phyloP scores from a whole-genome alignment of 2,797 vertebrate genomes.

The Botia almorhae region DNA sequence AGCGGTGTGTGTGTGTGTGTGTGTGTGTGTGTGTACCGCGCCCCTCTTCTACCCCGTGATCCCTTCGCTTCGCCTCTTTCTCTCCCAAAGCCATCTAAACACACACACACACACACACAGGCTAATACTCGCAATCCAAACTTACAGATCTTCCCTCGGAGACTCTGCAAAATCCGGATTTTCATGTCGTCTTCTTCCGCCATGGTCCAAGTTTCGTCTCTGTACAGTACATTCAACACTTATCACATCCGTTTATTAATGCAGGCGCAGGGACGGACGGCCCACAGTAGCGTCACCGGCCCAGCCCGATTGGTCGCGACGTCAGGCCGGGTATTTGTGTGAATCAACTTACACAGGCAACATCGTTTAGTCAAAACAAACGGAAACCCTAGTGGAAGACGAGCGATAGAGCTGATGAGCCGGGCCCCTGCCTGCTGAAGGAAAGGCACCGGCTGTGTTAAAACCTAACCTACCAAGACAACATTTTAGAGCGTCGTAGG shows the following conservation, averaged over 20 bases:
- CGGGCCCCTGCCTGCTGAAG: background rate
- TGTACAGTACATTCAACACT: slow-evolving; percentile 74
- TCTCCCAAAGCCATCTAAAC: slow-evolving; percentile 36
- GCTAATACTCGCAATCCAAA: slow-evolving; percentile 51
- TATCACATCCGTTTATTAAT: slow-evolving; percentile 82
- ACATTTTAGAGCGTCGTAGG: too few species aligned
- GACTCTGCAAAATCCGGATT: slow-evolving; percentile 92
- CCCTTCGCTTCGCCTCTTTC: slow-evolving; percentile 36
- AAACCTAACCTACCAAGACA: background rate
- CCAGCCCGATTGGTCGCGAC: slow-evolving; percentile 57
- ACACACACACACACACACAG: slow-evolving; percentile 8
- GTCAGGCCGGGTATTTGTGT: slow-evolving; percentile 25
- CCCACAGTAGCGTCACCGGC: slow-evolving; percentile 71
- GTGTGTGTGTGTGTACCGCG: slow-evolving; percentile 61
- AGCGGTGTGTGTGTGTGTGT: slow-evolving; percentile 2
- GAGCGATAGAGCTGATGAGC: slow-evolving; percentile 20
- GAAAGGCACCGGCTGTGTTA: background rate
- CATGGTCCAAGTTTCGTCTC: slow-evolving; percentile 78
- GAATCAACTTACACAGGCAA: slow-evolving; percentile 51
- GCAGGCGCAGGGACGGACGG: slow-evolving; percentile 68
- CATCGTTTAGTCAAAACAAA: slow-evolving; percentile 53
- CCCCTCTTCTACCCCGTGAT: slow-evolving; percentile 70
- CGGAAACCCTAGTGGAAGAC: slow-evolving; percentile 49
- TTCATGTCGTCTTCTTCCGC: slow-evolving; percentile 86
- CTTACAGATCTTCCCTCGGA: slow-evolving; percentile 97